Base-by-base conservation (phyloP, 2,797 vertebrate genomes). In the Micromesistius poutassou region DNA sequence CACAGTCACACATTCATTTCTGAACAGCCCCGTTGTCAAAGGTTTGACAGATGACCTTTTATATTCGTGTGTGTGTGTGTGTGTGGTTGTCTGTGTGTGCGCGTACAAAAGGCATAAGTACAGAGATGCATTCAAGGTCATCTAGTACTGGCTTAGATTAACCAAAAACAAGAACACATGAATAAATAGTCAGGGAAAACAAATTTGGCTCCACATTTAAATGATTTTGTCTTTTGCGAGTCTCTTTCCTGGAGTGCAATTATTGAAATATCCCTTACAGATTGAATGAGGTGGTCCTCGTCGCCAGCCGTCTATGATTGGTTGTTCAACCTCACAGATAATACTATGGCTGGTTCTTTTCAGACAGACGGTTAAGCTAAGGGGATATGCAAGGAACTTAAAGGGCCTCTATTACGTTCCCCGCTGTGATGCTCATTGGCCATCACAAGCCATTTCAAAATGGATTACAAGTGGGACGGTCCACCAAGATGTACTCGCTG, bases 1-100 rank as follows among this genome's bases (percentile, higher is more conserved):
- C 50, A 55, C 50, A n/a, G 55, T 8, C 5, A 28, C 9, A 66
- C 55, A 5, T n/a, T 25, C 1, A n/a, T 66, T 66, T 62, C 22
- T 66, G n/a, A 55, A 19, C n/a, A 55, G 50, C 4, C 22, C 50
- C 50, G 22, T 55, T 55, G 50, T 22, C 50, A 55, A 55, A 6
- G 50, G 42, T 46, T 46, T 46, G 13, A 55, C 50, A 55, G 55
- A 28, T 25, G 55, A 66, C n/a, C 55, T 66, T 66, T 25, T 6
- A 5, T 5, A 5, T 5, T 6, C 1, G 55, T 25, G 55, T 66
- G 55, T 3, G 55, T 9, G 55, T 55, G 50, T 55, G 42, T 46
- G 42, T 19, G 42, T 46, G 42, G 42, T 76, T 46, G 71, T 3
- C 6, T 74, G n/a, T 74, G 36, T 71, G 55, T 75, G 46, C 19